Evolutionary conservation across 2,888 invertebrate genomes (phyloP).

Genomic region (Patella depressa): DNA sequence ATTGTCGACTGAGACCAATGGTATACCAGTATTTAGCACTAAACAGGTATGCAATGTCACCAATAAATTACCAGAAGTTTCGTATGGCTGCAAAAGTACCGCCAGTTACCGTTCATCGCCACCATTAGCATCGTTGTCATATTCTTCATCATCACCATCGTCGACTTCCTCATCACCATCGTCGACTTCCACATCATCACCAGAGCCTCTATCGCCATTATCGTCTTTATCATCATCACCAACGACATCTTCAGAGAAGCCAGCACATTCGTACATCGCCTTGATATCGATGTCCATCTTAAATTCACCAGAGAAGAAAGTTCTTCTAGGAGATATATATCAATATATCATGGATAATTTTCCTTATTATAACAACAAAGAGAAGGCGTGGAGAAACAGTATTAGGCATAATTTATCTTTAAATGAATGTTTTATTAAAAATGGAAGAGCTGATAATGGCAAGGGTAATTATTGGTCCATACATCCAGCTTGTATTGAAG

Average conservation of each 20-base stretch:
- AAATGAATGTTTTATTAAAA: slow-evolving; percentile 68
- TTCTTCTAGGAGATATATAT: slow-evolving; percentile 69
- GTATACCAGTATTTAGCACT: background rate
- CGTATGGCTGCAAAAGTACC: background rate
- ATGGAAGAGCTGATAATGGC: slow-evolving; percentile 79
- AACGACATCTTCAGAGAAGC: slow-evolving; percentile 40
- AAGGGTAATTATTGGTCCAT: slow-evolving; percentile 99
- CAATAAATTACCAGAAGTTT: background rate
- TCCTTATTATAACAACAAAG: slow-evolving; percentile 63
- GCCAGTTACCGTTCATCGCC: no score
- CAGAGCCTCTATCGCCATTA: background rate
- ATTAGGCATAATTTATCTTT: slow-evolving; percentile 67
- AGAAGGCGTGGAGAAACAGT: slow-evolving; percentile 68
- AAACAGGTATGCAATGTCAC: background rate
- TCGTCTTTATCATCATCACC: background rate
- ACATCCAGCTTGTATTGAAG: slow-evolving; percentile 96
- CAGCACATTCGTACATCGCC: slow-evolving; percentile 66
- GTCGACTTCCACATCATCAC: no score
- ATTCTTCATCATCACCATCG: no score
- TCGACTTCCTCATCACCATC: no score
- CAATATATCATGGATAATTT: slow-evolving; percentile 65
- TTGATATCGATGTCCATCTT: slow-evolving; percentile 70
- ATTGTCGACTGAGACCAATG: background rate
- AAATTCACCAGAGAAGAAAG: slow-evolving; percentile 57
- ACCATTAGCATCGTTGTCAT: no score